Evolutionary conservation across 2,113 vertebrate genomes (phyloP).

Genomic region (Rana temporaria): DNA sequence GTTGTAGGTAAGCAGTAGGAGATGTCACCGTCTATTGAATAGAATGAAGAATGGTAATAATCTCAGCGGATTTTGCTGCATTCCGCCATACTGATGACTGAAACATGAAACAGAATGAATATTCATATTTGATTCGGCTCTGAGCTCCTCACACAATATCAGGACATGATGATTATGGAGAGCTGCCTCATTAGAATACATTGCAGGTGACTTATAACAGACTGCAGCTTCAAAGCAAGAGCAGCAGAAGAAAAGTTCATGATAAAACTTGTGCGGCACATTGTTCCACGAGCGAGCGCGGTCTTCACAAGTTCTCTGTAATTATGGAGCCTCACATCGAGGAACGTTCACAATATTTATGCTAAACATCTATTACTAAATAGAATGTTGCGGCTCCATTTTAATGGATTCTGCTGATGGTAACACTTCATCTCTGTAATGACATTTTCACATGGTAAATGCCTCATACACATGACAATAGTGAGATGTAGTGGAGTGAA

Average conservation of each 20-base stretch:
- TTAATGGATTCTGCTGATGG: constrained; percentile 26
- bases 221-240: not conserved
- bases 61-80: too few relatives aligned
- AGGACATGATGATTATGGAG: not conserved
- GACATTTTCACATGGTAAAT: constrained; percentile 22
- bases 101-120: too few relatives aligned
- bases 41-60: too few relatives aligned
- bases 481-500: not conserved
- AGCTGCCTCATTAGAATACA: not conserved
- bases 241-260: not conserved
- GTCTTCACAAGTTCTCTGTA: not conserved
- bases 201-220: not conserved
- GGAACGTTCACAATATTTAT: not conserved
- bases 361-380: not conserved
- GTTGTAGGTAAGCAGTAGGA: too few relatives aligned
- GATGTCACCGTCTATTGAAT: too few relatives aligned
- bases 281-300: not conserved
- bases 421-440: not conserved
- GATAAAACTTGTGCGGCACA: not conserved
- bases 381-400: not conserved
- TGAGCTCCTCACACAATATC: too few relatives aligned
- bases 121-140: too few relatives aligned
- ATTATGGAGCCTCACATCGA: constrained; percentile 4
- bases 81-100: too few relatives aligned
- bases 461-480: constrained; percentile 31